Percentiles rank a stretch among this genome's conserved stretches.
Conservation (phyloP, 2,888 invertebrate species). For the Crematogaster levior region DNA sequence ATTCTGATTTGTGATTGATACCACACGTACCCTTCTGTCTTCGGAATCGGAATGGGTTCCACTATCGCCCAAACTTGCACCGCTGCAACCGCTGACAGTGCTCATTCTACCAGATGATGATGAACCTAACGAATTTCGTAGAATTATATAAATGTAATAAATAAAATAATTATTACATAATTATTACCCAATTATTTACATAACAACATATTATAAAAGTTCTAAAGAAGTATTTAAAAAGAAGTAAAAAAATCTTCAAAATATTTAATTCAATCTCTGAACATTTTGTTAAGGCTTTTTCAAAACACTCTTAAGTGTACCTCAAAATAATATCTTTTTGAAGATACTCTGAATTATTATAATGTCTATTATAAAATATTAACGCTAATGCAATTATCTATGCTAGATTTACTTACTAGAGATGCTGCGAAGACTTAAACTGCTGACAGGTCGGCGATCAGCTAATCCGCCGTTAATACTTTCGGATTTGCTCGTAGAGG, state of each 20-base stretch:
- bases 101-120: conserved; percentile 93
- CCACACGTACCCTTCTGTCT: conserved; percentile 87
- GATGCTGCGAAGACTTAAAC: conserved; percentile 89
- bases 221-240: not conserved
- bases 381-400: not conserved
- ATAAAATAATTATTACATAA: too few relatives aligned
- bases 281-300: not conserved
- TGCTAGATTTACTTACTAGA: conserved; percentile 86
- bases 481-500: conserved; percentile 74
- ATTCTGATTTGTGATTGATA: conserved; percentile 7
- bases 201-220: not conserved
- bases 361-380: not conserved
- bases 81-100: conserved; percentile 91
- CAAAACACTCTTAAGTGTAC: not conserved
- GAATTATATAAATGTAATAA: not conserved
- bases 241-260: not conserved
- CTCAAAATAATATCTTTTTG: not conserved
- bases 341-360: not conserved
- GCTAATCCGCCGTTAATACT: conserved; percentile 77
- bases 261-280: not conserved
- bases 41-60: conserved; percentile 95
- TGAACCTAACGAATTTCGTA: conserved; percentile 87
- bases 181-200: not conserved
- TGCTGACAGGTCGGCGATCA: conserved; percentile 89
- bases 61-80: conserved; percentile 93